These are phyloP conservation scores for Lamprotornis superbus DNA, from an alignment of 2,113 vertebrate species.

Conservation along the genomic window DNA sequence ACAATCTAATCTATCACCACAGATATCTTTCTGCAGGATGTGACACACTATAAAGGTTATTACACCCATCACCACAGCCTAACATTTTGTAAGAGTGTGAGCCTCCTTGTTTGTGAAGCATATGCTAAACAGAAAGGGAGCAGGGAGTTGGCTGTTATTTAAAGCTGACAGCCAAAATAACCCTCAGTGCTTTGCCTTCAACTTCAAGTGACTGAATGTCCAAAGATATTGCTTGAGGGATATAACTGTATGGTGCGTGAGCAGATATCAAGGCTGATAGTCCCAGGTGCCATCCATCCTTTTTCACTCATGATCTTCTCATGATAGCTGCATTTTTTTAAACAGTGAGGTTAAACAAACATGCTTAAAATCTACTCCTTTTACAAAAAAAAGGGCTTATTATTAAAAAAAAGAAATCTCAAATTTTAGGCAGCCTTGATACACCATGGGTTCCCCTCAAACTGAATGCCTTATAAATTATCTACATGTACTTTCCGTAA, in stretches of 20 bases:
- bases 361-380: conserved; percentile 19
- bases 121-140: conserved; percentile 11
- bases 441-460: not conserved
- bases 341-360: not conserved
- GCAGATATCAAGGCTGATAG: not conserved
- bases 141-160: conserved; percentile 22
- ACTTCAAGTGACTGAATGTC: not conserved
- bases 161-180: not conserved
- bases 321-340: not conserved
- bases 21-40: not conserved
- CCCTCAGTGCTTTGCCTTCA: not conserved
- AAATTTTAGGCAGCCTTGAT: not conserved
- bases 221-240: not conserved
- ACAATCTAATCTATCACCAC: not conserved
- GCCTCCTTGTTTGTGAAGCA: not conserved
- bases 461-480: not conserved
- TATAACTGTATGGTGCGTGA: not conserved
- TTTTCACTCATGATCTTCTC: conserved; percentile 30
- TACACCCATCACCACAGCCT: not conserved
- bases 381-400: not conserved
- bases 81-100: not conserved
- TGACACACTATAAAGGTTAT: not conserved
- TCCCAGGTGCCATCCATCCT: not conserved
- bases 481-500: not conserved
- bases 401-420: not conserved